A percentile compares a stretch with the other conserved stretches of the same genome.
Conservation (phyloP, 2,113 vertebrate species). For the Manacus vitellinus region DNA sequence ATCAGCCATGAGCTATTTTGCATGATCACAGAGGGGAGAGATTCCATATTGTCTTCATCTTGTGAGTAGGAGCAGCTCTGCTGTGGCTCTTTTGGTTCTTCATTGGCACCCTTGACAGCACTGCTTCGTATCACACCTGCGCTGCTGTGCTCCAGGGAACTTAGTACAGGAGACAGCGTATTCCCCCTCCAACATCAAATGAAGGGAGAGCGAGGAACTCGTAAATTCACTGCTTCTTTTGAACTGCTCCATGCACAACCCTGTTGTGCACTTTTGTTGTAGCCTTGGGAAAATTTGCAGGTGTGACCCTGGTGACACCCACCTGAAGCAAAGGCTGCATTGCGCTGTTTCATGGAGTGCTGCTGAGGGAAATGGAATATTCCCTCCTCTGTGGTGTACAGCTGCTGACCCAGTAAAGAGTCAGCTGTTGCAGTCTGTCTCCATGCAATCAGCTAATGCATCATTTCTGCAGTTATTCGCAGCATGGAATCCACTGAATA, state of each 20-base stretch:
- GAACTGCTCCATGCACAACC: background rate
- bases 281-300: background rate
- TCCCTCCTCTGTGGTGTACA: background rate
- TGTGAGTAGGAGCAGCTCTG: background rate
- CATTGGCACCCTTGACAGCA: background rate
- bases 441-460: background rate
- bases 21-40: background rate
- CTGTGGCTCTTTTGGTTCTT: background rate
- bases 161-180: background rate
- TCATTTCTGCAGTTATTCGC: background rate
- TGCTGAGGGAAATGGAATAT: background rate
- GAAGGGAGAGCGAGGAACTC: background rate
- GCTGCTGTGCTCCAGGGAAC: background rate
- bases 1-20: background rate
- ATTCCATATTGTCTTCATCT: background rate
- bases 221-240: background rate
- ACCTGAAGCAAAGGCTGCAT: background rate
- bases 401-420: slow-evolving; percentile 6
- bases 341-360: fast-evolving
- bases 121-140: background rate
- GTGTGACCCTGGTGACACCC: background rate
- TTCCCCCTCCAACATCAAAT: background rate
- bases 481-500: slow-evolving; percentile 9
- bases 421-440: background rate
- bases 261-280: background rate